These are phyloP conservation scores for Catocala sponsa DNA, from an alignment of 2,888 invertebrate genomes.

Conservation along the genomic window DNA sequence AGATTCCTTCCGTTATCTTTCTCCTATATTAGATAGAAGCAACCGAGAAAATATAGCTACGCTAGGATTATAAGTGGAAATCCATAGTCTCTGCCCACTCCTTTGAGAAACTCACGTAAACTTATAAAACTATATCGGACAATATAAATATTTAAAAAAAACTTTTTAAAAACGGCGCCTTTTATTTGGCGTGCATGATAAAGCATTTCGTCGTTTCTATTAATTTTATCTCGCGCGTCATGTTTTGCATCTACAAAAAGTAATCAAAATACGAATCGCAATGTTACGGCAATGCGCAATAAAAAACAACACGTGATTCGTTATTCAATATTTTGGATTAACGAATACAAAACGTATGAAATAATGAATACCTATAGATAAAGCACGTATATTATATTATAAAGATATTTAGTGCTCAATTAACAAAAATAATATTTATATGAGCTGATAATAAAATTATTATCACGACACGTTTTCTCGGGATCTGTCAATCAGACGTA, in stretches of 20 bases:
- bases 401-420: slow-evolving; percentile 1
- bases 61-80: too few species aligned
- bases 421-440: slow-evolving; percentile 5
- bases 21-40: too few species aligned
- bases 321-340: slow-evolving; percentile 30
- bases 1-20: too few species aligned
- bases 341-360: background rate
- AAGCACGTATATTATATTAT: slow-evolving; percentile 5
- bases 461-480: too few species aligned
- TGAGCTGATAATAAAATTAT: too few species aligned
- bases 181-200: slow-evolving; percentile 8
- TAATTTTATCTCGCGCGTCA: slow-evolving; percentile 48
- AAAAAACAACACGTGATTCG: slow-evolving; percentile 42
- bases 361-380: slow-evolving; percentile 2
- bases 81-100: too few species aligned
- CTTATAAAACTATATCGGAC: too few species aligned
- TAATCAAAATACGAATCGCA: slow-evolving; percentile 33
- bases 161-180: background rate
- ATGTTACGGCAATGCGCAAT: slow-evolving; percentile 21
- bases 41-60: too few species aligned
- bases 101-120: too few species aligned
- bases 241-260: slow-evolving; percentile 33
- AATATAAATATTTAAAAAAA: background rate
- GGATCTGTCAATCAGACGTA: too few species aligned
- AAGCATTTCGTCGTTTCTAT: slow-evolving; percentile 38